Base-by-base conservation (phyloP, 2,888 invertebrate genomes). In the Euzophera pinguis region DNA sequence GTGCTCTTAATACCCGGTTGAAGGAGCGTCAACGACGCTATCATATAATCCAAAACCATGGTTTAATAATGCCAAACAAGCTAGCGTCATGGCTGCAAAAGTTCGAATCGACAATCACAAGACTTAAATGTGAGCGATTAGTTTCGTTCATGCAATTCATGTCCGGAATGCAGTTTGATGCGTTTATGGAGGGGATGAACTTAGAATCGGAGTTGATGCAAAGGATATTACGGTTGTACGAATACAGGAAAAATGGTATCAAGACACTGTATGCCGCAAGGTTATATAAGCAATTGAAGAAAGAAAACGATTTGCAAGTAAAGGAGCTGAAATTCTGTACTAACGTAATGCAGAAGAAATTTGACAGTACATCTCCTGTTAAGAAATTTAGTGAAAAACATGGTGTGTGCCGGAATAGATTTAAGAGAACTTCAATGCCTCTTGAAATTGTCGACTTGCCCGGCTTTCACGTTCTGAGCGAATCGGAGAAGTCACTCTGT, bases 111-210 rank as follows among this genome's bases (percentile, higher is more conserved):
- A 93, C 94, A 1, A 79, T 95, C 47, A 82, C 82, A 0, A 83
- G 84, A 35, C 79, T 81, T 14, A 92, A 93, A 38, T 86, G 90
- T 29, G 94, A 94, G 58, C 91, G 91, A 60, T 76, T 98, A 47
- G 72, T 94, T 0, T 85, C 93, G 1, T 95, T 96, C 62, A 94
- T 95, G 93, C 95, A 95, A 69, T 92, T 97, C 27, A 92, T 94
- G 68, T 85, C 91, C 0, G 94, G 94, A 0, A 85, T 93, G 56
- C 93, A 95, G 56, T 96, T 95, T 79, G 96, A 96, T 73, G 91
- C 93, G 56, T 88, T 96, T 4, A 90, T 97, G 74, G 97, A 97
- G 73, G 93, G 95, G 0, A 67, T 97, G 27, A 93, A 93, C 68
- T 91, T 93, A 63, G 94, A 93, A 69, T 91, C 92, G 10, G 95